These are phyloP conservation scores for Mormyrus iriodes DNA, from an alignment of 2,113 vertebrate genomes.

Conservation along the genomic window DNA sequence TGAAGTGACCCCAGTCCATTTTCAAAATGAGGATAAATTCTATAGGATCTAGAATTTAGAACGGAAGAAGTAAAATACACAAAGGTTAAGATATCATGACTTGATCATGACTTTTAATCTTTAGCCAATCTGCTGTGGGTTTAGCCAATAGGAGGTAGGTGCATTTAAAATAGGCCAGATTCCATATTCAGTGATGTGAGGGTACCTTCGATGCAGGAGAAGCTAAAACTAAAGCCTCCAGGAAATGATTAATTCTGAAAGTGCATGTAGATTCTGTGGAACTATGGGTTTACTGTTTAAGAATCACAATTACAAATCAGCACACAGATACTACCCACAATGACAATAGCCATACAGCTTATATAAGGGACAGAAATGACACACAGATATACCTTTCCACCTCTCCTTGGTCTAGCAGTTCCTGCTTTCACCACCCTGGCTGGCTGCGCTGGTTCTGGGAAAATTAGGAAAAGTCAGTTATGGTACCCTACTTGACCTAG, in stretches of 20 bases:
- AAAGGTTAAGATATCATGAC: not conserved
- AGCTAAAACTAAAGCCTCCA: not conserved
- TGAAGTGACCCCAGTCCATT: too few species aligned
- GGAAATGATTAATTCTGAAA: not conserved
- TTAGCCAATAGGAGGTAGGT: not conserved
- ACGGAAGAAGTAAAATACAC: too few species aligned
- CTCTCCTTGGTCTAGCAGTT: not conserved
- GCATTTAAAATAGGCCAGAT: not conserved
- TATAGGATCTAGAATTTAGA: too few species aligned
- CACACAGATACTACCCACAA: not conserved
- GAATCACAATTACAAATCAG: not conserved
- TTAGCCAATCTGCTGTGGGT: not conserved
- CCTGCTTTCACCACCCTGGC: slow-evolving; percentile 17
- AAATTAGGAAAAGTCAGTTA: not conserved
- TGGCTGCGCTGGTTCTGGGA: slow-evolving; percentile 2
- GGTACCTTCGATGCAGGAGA: not conserved
- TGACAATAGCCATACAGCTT: not conserved
- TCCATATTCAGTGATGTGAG: not conserved
- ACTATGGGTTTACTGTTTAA: not conserved
- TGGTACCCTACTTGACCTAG: not conserved
- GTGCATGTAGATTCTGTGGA: not conserved
- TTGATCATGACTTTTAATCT: not conserved
- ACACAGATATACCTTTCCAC: slow-evolving; percentile 11
- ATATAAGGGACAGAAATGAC: not conserved
- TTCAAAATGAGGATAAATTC: too few species aligned